Evolutionary conservation across 1,140 invertebrate genomes (phyloP).

Genomic region (Drosophila saltans): DNA sequence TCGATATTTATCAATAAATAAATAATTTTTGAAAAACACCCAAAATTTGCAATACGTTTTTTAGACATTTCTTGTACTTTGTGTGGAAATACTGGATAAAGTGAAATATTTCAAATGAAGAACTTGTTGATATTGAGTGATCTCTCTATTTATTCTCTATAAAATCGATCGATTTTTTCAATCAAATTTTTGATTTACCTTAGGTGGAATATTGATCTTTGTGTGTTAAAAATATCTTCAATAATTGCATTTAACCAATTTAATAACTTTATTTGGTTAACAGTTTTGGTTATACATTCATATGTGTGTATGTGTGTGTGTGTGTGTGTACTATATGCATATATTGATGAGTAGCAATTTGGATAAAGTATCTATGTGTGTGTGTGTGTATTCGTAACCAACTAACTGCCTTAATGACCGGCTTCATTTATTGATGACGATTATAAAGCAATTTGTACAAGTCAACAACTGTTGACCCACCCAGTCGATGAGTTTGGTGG

Average conservation of each 20-base stretch:
- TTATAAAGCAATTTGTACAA: constrained; percentile 81
- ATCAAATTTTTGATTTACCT: background rate
- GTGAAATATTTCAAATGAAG: no score
- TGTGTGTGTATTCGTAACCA: constrained; percentile 18
- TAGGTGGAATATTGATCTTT: no score
- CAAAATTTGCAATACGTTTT: no score
- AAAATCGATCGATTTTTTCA: background rate
- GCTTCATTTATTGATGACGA: constrained; percentile 78
- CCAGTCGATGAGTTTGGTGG: constrained; percentile 35
- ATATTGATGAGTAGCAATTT: background rate
- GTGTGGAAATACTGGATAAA: no score
- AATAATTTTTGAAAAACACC: no score
- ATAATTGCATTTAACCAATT: constrained; percentile 2
- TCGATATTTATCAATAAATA: no score
- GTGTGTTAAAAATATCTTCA: background rate
- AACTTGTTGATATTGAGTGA: no score
- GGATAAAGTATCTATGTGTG: background rate
- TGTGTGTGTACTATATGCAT: background rate
- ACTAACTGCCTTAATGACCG: constrained; percentile 63
- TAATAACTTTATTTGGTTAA: constrained; percentile 61
- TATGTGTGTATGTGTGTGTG: background rate
- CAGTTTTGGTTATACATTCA: constrained; percentile 38
- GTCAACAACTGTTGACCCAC: constrained; percentile 58
- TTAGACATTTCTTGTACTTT: no score
- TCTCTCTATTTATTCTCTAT: no score